A percentile compares a stretch with the other conserved stretches of the same genome.
Evolutionary conservation across 2,113 vertebrate genomes (phyloP).

Genomic region (Ptyas mucosa): DNA sequence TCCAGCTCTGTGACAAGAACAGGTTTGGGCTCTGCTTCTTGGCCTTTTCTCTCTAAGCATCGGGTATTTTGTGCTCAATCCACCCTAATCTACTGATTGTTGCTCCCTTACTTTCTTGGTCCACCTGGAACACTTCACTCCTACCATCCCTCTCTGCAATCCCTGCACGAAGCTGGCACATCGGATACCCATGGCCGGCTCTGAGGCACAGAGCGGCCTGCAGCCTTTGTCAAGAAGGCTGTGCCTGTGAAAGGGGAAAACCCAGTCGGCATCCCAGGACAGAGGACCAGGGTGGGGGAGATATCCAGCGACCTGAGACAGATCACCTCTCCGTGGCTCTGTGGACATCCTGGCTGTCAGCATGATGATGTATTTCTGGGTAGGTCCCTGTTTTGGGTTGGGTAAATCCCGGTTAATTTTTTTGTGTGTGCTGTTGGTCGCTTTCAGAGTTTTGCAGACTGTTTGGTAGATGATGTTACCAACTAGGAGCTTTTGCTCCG

Average conservation of each 20-base stretch:
- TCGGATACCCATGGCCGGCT: neutral
- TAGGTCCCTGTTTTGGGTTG: conserved; percentile 25
- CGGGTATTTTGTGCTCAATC: neutral
- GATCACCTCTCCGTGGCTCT: neutral
- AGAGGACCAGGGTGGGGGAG: neutral
- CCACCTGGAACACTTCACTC: neutral
- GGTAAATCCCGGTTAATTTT: neutral
- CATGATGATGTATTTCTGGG: conserved; percentile 63
- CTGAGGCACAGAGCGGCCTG: neutral
- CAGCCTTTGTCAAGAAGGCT: neutral
- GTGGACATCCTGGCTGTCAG: neutral
- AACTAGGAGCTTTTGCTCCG: fast-evolving
- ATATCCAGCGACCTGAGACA: neutral
- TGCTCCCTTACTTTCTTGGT: neutral
- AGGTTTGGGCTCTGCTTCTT: neutral
- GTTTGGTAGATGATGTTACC: neutral
- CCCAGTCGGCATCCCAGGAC: neutral
- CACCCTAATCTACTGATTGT: neutral
- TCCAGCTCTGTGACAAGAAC: neutral
- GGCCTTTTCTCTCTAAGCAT: neutral
- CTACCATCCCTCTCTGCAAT: neutral
- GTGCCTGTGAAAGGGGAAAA: conserved; percentile 16
- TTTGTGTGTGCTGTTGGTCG: neutral
- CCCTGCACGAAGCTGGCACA: neutral
- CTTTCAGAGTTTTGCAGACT: neutral